A percentile compares a stretch with the other conserved stretches of the same genome.
These are phyloP conservation scores for Palythoa grandiflora DNA, from an alignment of 92 coral and sea anemone species.

Conservation along the genomic window DNA sequence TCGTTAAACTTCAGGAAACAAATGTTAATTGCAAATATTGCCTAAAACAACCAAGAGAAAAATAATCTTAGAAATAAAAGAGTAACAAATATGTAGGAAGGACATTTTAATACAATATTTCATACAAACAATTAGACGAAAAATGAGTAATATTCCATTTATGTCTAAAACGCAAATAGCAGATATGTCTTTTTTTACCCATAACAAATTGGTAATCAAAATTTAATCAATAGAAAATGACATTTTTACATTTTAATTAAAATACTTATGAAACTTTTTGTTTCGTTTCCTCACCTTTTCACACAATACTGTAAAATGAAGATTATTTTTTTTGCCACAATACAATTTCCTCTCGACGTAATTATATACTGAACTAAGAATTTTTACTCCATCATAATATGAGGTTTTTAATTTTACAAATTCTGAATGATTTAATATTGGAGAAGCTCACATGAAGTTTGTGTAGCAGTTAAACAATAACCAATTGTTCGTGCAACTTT, in stretches of 20 bases:
- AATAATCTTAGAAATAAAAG: neutral
- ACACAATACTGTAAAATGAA: neutral
- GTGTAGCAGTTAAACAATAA: too few species aligned
- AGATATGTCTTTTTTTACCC: neutral
- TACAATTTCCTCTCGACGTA: neutral
- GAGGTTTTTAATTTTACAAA: too few species aligned
- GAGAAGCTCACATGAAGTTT: too few species aligned
- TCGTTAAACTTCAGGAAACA: neutral
- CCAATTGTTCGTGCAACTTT: too few species aligned
- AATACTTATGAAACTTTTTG: constrained; percentile 7
- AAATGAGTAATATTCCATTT: neutral
- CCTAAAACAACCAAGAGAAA: neutral
- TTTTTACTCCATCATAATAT: neutral
- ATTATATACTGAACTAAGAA: neutral
- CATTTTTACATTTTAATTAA: constrained; percentile 30
- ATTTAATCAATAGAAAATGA: constrained; percentile 22
- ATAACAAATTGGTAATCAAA: constrained; percentile 13
- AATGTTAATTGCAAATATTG: neutral
- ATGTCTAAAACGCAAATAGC: neutral
- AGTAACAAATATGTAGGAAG: neutral
- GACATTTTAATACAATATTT: neutral
- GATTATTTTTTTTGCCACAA: neutral
- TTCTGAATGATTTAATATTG: too few species aligned
- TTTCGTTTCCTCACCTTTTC: neutral
- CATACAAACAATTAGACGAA: neutral